Base-by-base conservation (phyloP, 2,113 vertebrate genomes). In the Lampris megalopsis region DNA sequence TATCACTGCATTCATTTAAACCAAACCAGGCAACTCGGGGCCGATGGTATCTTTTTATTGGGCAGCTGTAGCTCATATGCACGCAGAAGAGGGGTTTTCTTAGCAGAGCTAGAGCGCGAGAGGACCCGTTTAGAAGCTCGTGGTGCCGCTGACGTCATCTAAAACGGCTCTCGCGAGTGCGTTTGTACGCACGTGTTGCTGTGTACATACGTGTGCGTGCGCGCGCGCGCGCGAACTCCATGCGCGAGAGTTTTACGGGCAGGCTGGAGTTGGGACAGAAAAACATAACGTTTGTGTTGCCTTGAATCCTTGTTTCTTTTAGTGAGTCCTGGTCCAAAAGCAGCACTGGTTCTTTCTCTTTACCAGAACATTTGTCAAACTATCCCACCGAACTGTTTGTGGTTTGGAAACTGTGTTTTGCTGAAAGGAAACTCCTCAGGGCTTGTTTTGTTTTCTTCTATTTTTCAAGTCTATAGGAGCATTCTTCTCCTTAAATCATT, bases 341-440 rank as follows among this genome's bases (percentile, higher is more conserved):
- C 87, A 82, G 80, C 83, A 81, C 73, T 79, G 73, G 73, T 61
- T 81, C 73, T 71, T 86, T 90, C 75, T 87, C 72, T 82, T 59
- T 88, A 87, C 85, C 72, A 87, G 88, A 91, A 87, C 86, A 90
- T 92, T 92, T 91, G 86, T 91, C 82, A 85, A 80, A 86, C 86
- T 74, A 75, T 88, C 88, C 89, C 89, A 84, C 87, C 80, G 72
- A 84, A 86, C 71, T 79, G 83, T 88, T 83, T 81, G 90, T 67
- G 92, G 89, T 91, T 92, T 92, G 90, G 91, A 92, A 85, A 86
- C 78, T 76, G 82, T 59, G 77, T 90, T 92, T 73, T 85, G 63
- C 73, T 88, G 76, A 93, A 91, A 91, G 89, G 75, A 90, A 92
- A 87, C 69, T 88, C 81, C 70, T 75, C 64, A 40, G 54, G 71